Conservation (phyloP, 2,888 invertebrate genomes). For the Archips crataeganus region DNA sequence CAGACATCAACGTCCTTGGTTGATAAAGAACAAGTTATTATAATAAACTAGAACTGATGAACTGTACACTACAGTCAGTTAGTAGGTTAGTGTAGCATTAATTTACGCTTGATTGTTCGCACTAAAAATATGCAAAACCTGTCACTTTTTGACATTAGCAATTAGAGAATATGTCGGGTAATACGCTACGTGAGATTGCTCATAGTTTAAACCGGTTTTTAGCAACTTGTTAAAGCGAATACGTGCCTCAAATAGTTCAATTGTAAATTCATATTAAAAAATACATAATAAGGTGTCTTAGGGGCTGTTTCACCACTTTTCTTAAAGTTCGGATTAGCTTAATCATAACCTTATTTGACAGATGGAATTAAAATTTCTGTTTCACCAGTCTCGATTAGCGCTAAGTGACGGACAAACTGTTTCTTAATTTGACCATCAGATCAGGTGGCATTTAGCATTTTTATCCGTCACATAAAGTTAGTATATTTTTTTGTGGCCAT, state of each 20-base stretch:
- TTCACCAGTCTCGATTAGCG: too few relatives aligned
- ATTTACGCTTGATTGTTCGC: slow-evolving; percentile 18
- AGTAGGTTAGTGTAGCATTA: slow-evolving; percentile 33
- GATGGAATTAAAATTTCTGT: too few relatives aligned
- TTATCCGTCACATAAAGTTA: too few relatives aligned
- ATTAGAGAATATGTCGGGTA: slow-evolving; percentile 15
- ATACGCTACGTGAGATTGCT: slow-evolving; percentile 7
- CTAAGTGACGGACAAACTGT: too few relatives aligned
- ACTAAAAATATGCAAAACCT: slow-evolving; percentile 27
- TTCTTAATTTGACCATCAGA: too few relatives aligned
- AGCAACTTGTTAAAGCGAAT: not conserved
- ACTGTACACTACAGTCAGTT: slow-evolving; percentile 10
- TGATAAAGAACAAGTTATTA: slow-evolving; percentile 8
- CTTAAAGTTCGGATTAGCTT: too few relatives aligned
- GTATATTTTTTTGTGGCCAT: too few relatives aligned
- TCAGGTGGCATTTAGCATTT: too few relatives aligned
- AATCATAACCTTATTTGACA: too few relatives aligned
- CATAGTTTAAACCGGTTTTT: not conserved
- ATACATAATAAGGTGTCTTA: not conserved
- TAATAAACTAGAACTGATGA: slow-evolving; percentile 2
- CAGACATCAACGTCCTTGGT: slow-evolving; percentile 32
- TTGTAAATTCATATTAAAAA: not conserved
- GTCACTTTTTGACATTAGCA: not conserved
- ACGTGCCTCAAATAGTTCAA: not conserved
- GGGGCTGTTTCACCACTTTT: too few relatives aligned